A percentile compares a stretch with the other conserved stretches of the same genome.
Conservation (phyloP, 2,797 vertebrate genomes). For the Mormyrus proboscirostris region DNA sequence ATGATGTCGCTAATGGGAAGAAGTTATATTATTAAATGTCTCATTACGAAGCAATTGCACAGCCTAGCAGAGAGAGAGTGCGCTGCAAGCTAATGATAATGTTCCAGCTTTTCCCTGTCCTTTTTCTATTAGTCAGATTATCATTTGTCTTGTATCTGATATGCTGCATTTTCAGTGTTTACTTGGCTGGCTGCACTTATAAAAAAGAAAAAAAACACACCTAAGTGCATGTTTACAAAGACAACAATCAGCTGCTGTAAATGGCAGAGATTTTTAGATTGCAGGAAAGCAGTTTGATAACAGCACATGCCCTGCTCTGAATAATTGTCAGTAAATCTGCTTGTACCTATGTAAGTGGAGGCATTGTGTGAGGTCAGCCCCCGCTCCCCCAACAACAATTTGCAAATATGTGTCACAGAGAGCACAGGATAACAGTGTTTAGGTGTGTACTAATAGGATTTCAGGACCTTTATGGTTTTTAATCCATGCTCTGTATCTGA, state of each 20-base stretch:
- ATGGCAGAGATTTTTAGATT: background rate
- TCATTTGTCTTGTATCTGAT: background rate
- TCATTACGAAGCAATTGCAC: background rate
- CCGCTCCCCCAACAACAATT: background rate
- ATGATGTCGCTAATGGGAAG: background rate
- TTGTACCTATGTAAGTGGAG: background rate
- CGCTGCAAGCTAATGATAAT: background rate
- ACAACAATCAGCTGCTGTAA: background rate
- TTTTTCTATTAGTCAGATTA: background rate
- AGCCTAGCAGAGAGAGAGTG: background rate
- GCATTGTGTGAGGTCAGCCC: background rate
- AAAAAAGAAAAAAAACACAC: background rate
- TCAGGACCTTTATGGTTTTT: background rate
- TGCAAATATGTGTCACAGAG: background rate
- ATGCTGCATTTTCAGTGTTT: background rate
- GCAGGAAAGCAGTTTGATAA: background rate
- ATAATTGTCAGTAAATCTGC: background rate
- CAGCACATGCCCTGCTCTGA: background rate
- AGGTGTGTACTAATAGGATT: background rate
- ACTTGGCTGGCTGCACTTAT: background rate
- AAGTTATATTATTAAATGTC: conserved; percentile 12
- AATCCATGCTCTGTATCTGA: background rate
- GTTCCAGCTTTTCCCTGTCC: background rate
- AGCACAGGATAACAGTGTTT: background rate
- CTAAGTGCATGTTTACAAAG: background rate